Percentiles rank a stretch among this genome's conserved stretches.
Conservation (phyloP, 2,888 invertebrate genomes). For the Notodonta dromedarius region DNA sequence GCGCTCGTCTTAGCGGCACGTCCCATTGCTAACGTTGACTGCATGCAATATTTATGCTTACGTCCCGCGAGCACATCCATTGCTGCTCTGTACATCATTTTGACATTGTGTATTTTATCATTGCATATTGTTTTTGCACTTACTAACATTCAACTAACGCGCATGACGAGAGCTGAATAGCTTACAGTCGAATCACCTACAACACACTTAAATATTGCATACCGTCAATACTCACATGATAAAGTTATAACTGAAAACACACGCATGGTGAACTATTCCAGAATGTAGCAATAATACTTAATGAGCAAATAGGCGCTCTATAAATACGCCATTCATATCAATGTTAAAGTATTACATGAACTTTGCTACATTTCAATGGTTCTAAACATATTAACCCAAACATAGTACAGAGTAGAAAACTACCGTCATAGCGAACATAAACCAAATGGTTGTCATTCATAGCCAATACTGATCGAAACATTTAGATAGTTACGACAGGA, state of each 20-base stretch:
- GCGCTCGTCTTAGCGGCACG: conserved; percentile 78
- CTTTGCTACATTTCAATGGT: conserved; percentile 40
- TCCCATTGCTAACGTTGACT: conserved; percentile 80
- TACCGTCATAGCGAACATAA: conserved; percentile 42
- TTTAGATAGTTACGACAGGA: conserved; percentile 42
- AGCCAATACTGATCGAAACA: conserved; percentile 36
- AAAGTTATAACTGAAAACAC: conserved; percentile 51
- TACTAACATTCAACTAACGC: conserved; percentile 61
- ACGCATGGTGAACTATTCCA: conserved; percentile 60
- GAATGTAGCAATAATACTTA: conserved; percentile 42
- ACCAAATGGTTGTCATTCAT: conserved; percentile 35
- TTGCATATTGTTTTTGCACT: conserved; percentile 66
- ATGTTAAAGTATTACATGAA: conserved; percentile 26
- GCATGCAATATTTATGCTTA: conserved; percentile 84
- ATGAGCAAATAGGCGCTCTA: conserved; percentile 23
- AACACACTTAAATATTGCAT: conserved; percentile 83
- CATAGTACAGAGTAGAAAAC: conserved; percentile 46
- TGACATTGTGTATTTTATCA: conserved; percentile 61
- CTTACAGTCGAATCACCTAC: conserved; percentile 58
- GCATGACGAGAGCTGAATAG: conserved; percentile 67
- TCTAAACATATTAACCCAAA: conserved; percentile 40
- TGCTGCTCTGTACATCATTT: conserved; percentile 67
- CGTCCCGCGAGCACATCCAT: conserved; percentile 66
- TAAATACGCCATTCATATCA: conserved; percentile 24
- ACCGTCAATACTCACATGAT: conserved; percentile 75